These are phyloP conservation scores for Papilio glaucus DNA, from an alignment of 1,140 invertebrate species.

Conservation along the genomic window DNA sequence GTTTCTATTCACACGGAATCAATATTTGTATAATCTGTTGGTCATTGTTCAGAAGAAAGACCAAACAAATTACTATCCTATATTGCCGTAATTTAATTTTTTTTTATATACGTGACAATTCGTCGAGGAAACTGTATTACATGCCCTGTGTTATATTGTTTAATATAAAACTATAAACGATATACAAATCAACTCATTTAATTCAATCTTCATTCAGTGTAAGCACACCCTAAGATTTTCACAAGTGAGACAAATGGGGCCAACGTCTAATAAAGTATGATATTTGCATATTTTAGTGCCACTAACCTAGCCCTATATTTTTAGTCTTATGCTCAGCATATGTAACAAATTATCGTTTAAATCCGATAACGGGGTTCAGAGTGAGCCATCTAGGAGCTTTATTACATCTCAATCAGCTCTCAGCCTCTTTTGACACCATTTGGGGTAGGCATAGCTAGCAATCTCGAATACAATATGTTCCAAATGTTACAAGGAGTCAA, in stretches of 20 bases:
- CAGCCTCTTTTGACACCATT: not conserved
- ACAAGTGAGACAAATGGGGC: conserved; percentile 21
- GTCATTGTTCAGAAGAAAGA: too few species aligned
- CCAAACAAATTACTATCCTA: too few species aligned
- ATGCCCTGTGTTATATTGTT: too few species aligned
- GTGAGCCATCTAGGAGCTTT: not conserved
- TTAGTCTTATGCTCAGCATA: conserved; percentile 11
- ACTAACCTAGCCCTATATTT: conserved; percentile 25
- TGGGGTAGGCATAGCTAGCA: not conserved
- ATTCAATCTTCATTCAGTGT: not conserved
- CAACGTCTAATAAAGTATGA: conserved; percentile 24
- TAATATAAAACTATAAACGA: too few species aligned
- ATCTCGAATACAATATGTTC: too few species aligned
- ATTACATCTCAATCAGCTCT: not conserved
- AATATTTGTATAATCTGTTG: too few species aligned
- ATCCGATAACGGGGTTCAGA: not conserved
- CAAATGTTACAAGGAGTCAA: too few species aligned
- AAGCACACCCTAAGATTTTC: conserved; percentile 13
- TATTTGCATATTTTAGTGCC: conserved; percentile 17
- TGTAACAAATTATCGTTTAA: conserved; percentile 16
- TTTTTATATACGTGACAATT: too few species aligned
- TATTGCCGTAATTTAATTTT: too few species aligned
- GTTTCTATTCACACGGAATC: too few species aligned
- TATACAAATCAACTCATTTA: not conserved
- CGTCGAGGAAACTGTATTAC: too few species aligned